phyloP scores from a whole-genome alignment of 2,113 vertebrate genomes.

The Corythornis cristatus region DNA sequence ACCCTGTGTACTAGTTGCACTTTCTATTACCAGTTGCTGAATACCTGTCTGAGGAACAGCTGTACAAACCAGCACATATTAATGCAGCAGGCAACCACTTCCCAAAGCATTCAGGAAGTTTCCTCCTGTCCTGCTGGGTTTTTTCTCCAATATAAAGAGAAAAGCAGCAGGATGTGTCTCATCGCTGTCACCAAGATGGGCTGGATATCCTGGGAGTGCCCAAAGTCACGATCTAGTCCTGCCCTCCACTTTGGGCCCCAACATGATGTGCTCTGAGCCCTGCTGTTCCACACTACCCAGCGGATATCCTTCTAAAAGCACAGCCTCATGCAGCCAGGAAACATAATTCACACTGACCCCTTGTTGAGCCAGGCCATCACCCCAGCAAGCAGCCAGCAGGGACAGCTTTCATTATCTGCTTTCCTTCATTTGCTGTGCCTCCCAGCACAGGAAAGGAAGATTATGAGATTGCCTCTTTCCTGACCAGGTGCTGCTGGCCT shows the following conservation, averaged over 20 bases:
- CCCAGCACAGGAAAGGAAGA: neutral
- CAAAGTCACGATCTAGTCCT: neutral
- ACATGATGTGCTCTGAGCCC: accelerated
- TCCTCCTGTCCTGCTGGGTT: neutral
- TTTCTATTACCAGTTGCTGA: neutral
- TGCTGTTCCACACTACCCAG: neutral
- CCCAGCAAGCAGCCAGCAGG: accelerated
- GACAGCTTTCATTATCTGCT: neutral
- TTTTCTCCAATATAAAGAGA: neutral
- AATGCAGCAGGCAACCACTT: neutral
- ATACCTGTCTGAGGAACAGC: neutral
- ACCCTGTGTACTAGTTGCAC: neutral
- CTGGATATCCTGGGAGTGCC: slow-evolving; percentile 8
- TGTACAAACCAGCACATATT: neutral
- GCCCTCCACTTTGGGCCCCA: accelerated
- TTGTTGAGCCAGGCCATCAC: accelerated
- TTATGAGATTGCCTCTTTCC: slow-evolving; percentile 26
- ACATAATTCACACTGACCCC: neutral
- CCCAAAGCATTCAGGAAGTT: neutral
- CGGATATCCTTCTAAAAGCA: slow-evolving; percentile 19
- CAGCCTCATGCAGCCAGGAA: slow-evolving; percentile 19
- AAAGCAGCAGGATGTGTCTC: neutral
- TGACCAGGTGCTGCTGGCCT: slow-evolving; percentile 21
- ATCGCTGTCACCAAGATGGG: neutral
- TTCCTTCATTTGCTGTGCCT: neutral